Conservation (phyloP, 1,140 invertebrate species). For the Apolygus lucorum region DNA sequence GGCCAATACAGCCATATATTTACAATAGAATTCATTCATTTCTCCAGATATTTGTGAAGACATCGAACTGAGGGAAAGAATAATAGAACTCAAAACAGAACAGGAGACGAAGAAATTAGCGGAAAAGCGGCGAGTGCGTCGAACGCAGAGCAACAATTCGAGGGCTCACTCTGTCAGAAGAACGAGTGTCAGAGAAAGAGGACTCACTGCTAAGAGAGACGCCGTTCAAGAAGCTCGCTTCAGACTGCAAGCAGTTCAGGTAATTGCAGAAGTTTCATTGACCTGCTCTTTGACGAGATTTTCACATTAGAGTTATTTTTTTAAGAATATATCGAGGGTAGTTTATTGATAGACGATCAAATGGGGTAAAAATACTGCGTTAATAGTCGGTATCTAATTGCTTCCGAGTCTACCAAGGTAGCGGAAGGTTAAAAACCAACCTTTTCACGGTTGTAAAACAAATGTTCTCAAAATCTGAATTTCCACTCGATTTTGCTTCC, state of each 20-base stretch:
- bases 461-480: too few species aligned
- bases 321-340: neutral
- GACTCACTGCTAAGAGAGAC: slow-evolving; percentile 88
- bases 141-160: slow-evolving; percentile 44
- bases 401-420: too few species aligned
- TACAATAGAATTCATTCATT: too few species aligned
- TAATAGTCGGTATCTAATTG: too few species aligned
- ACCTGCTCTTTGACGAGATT: too few species aligned
- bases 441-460: too few species aligned
- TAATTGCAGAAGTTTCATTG: too few species aligned
- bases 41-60: slow-evolving; percentile 96
- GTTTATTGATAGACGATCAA: too few species aligned
- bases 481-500: too few species aligned
- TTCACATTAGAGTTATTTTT: slow-evolving; percentile 7
- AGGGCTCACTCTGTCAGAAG: slow-evolving; percentile 79
- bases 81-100: slow-evolving; percentile 78
- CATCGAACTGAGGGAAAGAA: slow-evolving; percentile 81
- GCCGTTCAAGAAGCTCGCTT: slow-evolving; percentile 81
- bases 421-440: too few species aligned
- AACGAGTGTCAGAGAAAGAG: slow-evolving; percentile 90
- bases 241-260: slow-evolving; percentile 56
- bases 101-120: slow-evolving; percentile 70
- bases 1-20: too few species aligned
- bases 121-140: slow-evolving; percentile 47
- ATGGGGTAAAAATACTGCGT: too few species aligned